These are phyloP conservation scores for Tridacna gigas DNA, from an alignment of 2,888 invertebrate genomes.

Conservation along the genomic window DNA sequence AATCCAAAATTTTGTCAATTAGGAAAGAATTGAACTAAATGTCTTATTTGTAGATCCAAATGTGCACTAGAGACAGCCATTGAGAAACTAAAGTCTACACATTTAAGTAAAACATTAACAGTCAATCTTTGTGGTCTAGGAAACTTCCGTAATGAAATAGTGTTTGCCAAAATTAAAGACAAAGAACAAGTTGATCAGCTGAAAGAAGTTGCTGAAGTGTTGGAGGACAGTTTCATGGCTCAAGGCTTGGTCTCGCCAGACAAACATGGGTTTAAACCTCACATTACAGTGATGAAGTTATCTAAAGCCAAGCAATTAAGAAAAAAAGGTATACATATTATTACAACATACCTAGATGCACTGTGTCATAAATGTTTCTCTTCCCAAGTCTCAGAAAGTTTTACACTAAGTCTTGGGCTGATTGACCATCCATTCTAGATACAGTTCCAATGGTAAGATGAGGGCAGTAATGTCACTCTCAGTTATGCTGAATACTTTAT, in stretches of 20 bases:
- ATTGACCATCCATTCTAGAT: no score
- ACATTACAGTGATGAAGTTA: slow-evolving; percentile 70
- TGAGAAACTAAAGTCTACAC: slow-evolving; percentile 36
- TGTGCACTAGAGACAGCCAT: slow-evolving; percentile 56
- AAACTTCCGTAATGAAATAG: slow-evolving; percentile 66
- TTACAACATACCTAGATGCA: no score
- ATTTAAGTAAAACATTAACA: slow-evolving; percentile 31
- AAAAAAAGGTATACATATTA: slow-evolving; percentile 38
- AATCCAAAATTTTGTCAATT: background rate
- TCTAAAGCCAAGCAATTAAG: slow-evolving; percentile 53
- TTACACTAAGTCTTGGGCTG: no score
- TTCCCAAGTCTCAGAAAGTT: no score
- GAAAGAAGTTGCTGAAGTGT: slow-evolving; percentile 56
- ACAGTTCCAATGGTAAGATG: no score
- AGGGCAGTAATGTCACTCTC: no score
- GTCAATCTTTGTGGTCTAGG: slow-evolving; percentile 63
- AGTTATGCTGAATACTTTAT: no score
- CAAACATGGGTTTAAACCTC: slow-evolving; percentile 67
- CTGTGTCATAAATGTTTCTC: no score
- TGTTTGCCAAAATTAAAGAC: slow-evolving; percentile 65
- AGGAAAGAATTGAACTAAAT: background rate
- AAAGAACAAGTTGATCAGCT: slow-evolving; percentile 51
- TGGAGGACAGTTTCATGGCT: slow-evolving; percentile 53
- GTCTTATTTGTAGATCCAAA: slow-evolving; percentile 43
- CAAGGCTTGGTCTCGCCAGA: slow-evolving; percentile 62